These are phyloP conservation scores for Sebastes taczanowskii DNA, from an alignment of 2,797 vertebrate genomes.

Conservation along the genomic window DNA sequence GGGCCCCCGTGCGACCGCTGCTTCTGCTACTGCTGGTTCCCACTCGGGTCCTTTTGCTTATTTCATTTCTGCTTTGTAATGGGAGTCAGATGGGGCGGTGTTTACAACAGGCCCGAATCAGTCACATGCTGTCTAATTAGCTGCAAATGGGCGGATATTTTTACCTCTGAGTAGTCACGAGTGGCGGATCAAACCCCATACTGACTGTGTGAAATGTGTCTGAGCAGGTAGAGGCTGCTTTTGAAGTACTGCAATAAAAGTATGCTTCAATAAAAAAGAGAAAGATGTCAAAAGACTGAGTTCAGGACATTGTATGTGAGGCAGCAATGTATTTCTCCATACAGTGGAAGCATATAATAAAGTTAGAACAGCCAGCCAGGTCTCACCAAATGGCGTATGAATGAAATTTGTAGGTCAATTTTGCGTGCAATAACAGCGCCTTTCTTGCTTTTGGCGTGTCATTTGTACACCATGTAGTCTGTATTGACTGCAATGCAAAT, in stretches of 20 bases:
- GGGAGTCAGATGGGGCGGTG: conserved; percentile 89
- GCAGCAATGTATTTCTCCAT: neutral
- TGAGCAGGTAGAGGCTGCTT: conserved; percentile 25
- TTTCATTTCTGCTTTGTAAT: conserved; percentile 92
- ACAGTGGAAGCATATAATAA: neutral
- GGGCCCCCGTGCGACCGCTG: conserved; percentile 48
- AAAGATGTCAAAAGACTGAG: neutral
- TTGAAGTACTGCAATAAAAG: neutral
- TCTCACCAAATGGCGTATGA: no score
- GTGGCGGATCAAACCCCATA: conserved; percentile 78
- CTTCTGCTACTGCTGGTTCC: conserved; percentile 83
- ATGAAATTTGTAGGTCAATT: no score
- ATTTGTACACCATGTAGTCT: no score
- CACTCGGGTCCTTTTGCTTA: conserved; percentile 78
- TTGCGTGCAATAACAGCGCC: no score
- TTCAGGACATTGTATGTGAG: neutral
- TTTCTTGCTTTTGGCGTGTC: no score
- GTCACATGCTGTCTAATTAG: conserved; percentile 87
- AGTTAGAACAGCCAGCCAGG: neutral
- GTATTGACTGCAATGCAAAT: no score
- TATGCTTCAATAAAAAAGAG: neutral
- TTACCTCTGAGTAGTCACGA: conserved; percentile 66
- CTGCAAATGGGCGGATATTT: conserved; percentile 83
- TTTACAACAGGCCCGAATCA: conserved; percentile 85
- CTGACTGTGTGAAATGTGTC: conserved; percentile 74